Evolutionary conservation across 2,888 invertebrate genomes (phyloP).

Genomic region (Nephrotoma appendiculata): DNA sequence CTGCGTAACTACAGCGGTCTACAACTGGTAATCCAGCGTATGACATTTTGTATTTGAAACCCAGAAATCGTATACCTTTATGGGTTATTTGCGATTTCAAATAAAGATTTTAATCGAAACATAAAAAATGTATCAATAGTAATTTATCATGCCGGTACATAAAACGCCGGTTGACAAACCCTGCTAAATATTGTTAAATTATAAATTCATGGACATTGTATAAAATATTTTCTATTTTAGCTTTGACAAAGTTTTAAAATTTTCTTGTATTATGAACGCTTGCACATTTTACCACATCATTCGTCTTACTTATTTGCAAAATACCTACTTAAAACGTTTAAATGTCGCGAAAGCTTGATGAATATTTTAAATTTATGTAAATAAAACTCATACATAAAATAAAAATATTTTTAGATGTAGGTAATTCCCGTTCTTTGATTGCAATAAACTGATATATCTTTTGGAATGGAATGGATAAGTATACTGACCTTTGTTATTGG

Average conservation of each 20-base stretch:
- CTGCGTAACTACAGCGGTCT: too few species aligned
- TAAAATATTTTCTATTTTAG: background rate
- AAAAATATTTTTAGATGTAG: background rate
- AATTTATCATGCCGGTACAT: too few species aligned
- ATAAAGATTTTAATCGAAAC: too few species aligned
- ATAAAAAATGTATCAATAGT: too few species aligned
- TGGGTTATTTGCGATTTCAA: too few species aligned
- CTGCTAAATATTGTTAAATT: background rate
- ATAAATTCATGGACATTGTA: background rate
- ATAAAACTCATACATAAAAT: background rate
- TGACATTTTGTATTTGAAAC: too few species aligned
- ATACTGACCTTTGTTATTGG: background rate
- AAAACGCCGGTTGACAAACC: too few species aligned
- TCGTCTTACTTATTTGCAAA: background rate
- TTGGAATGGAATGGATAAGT: background rate
- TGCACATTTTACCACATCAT: background rate
- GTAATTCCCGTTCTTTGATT: background rate
- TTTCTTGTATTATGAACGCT: background rate
- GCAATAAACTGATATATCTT: background rate
- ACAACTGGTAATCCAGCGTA: too few species aligned
- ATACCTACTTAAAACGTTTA: background rate
- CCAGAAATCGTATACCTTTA: too few species aligned
- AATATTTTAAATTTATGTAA: background rate
- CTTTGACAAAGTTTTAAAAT: background rate
- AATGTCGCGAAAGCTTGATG: background rate